Percentiles rank a stretch among this genome's conserved stretches.
Conservation (phyloP, 2,888 invertebrate species). For the Scaptomyza cyrtandrae region DNA sequence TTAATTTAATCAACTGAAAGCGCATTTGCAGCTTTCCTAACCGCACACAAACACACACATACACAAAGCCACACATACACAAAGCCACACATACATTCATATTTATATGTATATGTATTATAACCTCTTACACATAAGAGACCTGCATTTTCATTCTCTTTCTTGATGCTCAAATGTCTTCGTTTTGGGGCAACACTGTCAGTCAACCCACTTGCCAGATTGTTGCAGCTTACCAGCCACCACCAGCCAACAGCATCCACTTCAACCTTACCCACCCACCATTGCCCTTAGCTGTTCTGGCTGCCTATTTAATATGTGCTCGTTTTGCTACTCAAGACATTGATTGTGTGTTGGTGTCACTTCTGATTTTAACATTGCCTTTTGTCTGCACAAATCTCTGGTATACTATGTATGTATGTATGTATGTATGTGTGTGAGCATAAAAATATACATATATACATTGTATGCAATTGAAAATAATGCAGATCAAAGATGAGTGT, state of each 20-base stretch:
- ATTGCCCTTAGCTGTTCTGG: conserved; percentile 1
- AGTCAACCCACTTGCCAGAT: conserved; percentile 48
- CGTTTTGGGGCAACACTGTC: conserved; percentile 54
- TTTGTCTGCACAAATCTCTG: not conserved
- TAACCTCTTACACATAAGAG: conserved; percentile 10
- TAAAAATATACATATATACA: not conserved
- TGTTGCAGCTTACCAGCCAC: conserved; percentile 22
- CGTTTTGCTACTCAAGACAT: conserved; percentile 26
- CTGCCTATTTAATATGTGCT: conserved; percentile 31
- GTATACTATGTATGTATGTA: not conserved
- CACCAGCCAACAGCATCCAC: not conserved
- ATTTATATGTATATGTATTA: conserved; percentile 4
- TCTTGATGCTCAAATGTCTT: conserved; percentile 49
- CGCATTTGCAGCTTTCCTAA: conserved; percentile 73
- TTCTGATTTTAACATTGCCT: conserved; percentile 11
- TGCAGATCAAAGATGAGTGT: conserved; percentile 6
- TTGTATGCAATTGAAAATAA: not conserved
- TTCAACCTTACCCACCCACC: not conserved
- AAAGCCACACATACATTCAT: conserved; percentile 4
- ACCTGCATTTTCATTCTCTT: conserved; percentile 37
- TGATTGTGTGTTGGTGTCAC: conserved; percentile 13
- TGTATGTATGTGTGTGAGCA: no score
- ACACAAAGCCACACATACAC: conserved; percentile 3
- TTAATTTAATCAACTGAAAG: conserved; percentile 80
- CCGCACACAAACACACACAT: conserved; percentile 45